These are phyloP conservation scores for Hippoglossus hippoglossus DNA, from an alignment of 2,797 vertebrate species.

Conservation along the genomic window DNA sequence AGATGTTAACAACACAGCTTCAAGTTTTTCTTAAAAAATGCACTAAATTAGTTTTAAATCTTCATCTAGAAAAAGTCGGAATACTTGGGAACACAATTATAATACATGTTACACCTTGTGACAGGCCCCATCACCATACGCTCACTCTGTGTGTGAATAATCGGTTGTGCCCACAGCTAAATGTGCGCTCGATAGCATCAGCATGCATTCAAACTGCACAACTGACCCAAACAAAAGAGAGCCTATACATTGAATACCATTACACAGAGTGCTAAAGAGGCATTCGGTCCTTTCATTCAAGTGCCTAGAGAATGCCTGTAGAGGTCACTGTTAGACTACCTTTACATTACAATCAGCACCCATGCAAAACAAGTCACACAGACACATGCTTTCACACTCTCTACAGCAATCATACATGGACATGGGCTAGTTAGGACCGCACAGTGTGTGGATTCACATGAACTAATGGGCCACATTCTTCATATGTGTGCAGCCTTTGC, in stretches of 20 bases:
- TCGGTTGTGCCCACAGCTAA: slow-evolving; percentile 11
- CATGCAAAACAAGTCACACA: slow-evolving; percentile 10
- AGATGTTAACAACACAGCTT: slow-evolving; percentile 52
- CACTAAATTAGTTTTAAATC: slow-evolving; percentile 36
- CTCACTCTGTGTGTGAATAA: background rate
- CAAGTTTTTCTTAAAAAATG: slow-evolving; percentile 54
- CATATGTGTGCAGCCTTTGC: background rate
- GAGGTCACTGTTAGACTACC: slow-evolving; percentile 39
- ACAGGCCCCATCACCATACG: background rate
- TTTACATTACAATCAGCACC: slow-evolving; percentile 19
- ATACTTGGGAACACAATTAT: slow-evolving; percentile 1
- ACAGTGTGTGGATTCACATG: background rate
- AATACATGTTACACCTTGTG: slow-evolving; percentile 22
- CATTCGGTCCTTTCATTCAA: slow-evolving; percentile 26
- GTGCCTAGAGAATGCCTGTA: slow-evolving; percentile 38
- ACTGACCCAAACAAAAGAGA: slow-evolving; percentile 25
- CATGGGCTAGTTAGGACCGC: background rate
- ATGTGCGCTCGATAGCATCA: slow-evolving; percentile 22
- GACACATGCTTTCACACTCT: slow-evolving; percentile 2
- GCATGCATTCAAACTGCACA: slow-evolving; percentile 18
- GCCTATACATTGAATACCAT: slow-evolving; percentile 42
- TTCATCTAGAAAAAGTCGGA: slow-evolving; percentile 16
- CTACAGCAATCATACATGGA: background rate
- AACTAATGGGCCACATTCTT: slow-evolving; percentile 2
- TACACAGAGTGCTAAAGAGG: slow-evolving; percentile 51